phyloP scores from a whole-genome alignment of 2,113 vertebrate species.

The Ophiodon elongatus region DNA sequence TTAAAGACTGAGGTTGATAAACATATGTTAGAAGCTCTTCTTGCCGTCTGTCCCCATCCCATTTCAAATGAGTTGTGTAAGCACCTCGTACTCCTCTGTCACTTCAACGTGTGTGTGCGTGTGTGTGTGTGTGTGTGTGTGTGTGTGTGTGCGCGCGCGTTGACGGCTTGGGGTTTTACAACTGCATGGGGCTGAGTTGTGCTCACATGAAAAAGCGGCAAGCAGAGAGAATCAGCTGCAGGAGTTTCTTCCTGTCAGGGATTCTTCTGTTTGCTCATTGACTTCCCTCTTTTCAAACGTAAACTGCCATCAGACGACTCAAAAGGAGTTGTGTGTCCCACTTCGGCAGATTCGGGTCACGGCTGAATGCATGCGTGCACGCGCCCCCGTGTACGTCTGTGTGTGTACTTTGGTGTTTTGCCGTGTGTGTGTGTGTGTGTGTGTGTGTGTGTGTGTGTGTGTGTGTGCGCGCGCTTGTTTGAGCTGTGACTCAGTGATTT shows the following conservation, averaged over 20 bases:
- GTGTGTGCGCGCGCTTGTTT: slow-evolving; percentile 70
- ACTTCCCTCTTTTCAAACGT: slow-evolving; percentile 45
- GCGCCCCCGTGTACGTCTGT: neutral
- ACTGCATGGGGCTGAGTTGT: slow-evolving; percentile 13
- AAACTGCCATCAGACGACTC: slow-evolving; percentile 57
- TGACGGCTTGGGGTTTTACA: slow-evolving; percentile 41
- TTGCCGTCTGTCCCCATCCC: slow-evolving; percentile 57
- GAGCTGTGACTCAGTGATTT: slow-evolving; percentile 82
- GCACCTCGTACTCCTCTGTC: slow-evolving; percentile 34
- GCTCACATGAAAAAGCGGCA: slow-evolving; percentile 28
- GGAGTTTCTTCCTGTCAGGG: slow-evolving; percentile 38
- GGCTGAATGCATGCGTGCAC: slow-evolving; percentile 26
- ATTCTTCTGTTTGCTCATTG: slow-evolving; percentile 44
- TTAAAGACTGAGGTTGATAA: slow-evolving; percentile 69
- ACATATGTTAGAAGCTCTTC: slow-evolving; percentile 64
- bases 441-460: slow-evolving; percentile 56
- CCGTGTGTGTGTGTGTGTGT: slow-evolving; percentile 31
- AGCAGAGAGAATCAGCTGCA: slow-evolving; percentile 26
- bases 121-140: slow-evolving; percentile 4
- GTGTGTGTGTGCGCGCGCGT: neutral
- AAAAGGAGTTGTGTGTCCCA: slow-evolving; percentile 57
- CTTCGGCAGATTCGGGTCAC: slow-evolving; percentile 69
- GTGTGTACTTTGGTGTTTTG: neutral
- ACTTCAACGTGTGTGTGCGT: slow-evolving; percentile 24
- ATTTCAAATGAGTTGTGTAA: slow-evolving; percentile 57